Conservation (phyloP, 2,888 invertebrate genomes). For the Shargacucullia verbasci region DNA sequence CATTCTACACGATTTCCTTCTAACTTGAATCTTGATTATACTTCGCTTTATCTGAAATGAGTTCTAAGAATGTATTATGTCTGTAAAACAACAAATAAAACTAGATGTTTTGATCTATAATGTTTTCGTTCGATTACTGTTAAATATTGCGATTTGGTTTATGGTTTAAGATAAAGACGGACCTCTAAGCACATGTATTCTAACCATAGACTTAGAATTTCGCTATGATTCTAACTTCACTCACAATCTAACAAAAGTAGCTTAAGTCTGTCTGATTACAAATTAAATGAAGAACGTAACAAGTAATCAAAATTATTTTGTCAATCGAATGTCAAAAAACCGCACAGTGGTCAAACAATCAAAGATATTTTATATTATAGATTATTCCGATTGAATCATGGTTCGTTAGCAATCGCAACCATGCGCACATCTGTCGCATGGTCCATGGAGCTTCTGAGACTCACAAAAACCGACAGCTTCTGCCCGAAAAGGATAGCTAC, state of each 20-base stretch:
- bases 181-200: no score
- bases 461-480: constrained; percentile 83
- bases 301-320: constrained; percentile 45
- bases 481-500: constrained; percentile 71
- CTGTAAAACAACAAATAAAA: constrained; percentile 48
- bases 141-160: constrained; percentile 29
- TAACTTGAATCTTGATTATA: constrained; percentile 74
- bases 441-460: constrained; percentile 83
- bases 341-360: constrained; percentile 82
- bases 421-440: constrained; percentile 88
- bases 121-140: constrained; percentile 23
- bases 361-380: constrained; percentile 80
- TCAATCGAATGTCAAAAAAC: constrained; percentile 66
- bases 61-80: constrained; percentile 58
- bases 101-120: constrained; percentile 35
- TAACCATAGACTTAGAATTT: no score
- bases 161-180: constrained; percentile 4
- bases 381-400: constrained; percentile 85
- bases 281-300: constrained; percentile 22
- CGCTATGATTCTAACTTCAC: no score
- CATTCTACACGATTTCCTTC: constrained; percentile 78
- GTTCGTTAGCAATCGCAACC: constrained; percentile 85
- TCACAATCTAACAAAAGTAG: no score
- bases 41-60: constrained; percentile 67
- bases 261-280: constrained; percentile 16